Conservation (phyloP, 2,797 vertebrate genomes). For the Florisuga fusca region DNA sequence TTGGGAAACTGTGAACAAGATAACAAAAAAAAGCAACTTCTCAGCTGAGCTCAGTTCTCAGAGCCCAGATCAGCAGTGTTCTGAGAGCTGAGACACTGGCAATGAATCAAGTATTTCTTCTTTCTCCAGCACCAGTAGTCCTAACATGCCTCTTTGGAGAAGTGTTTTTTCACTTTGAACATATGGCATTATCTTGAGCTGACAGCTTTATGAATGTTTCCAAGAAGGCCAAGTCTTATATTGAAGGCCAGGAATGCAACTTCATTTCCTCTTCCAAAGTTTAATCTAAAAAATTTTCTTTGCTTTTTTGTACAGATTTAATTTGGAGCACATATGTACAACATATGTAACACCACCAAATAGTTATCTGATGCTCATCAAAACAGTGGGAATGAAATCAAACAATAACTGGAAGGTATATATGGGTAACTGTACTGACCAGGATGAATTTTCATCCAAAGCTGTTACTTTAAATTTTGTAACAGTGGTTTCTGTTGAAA, state of each 20-base stretch:
- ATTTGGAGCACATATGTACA: background rate
- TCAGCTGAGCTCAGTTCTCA: background rate
- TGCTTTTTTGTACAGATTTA: background rate
- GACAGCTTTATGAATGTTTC: background rate
- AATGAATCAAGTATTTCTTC: slow-evolving; percentile 35
- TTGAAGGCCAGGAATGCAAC: background rate
- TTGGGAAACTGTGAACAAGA: background rate
- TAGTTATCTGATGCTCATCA: background rate
- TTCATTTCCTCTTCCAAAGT: slow-evolving; percentile 50
- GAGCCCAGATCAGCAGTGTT: background rate
- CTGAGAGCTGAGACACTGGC: slow-evolving; percentile 19
- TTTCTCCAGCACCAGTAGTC: background rate
- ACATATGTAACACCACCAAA: background rate
- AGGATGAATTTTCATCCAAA: background rate
- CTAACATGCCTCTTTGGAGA: background rate
- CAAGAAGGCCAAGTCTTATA: background rate
- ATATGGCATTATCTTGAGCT: background rate
- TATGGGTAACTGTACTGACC: background rate
- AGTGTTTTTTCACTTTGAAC: background rate
- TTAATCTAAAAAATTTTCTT: background rate
- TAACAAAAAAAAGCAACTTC: background rate
- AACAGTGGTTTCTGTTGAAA: background rate
- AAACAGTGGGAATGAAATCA: background rate
- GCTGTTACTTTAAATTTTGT: background rate
- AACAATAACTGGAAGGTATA: background rate